These are phyloP conservation scores for Emmelina monodactyla DNA, from an alignment of 2,888 invertebrate genomes.

Conservation along the genomic window DNA sequence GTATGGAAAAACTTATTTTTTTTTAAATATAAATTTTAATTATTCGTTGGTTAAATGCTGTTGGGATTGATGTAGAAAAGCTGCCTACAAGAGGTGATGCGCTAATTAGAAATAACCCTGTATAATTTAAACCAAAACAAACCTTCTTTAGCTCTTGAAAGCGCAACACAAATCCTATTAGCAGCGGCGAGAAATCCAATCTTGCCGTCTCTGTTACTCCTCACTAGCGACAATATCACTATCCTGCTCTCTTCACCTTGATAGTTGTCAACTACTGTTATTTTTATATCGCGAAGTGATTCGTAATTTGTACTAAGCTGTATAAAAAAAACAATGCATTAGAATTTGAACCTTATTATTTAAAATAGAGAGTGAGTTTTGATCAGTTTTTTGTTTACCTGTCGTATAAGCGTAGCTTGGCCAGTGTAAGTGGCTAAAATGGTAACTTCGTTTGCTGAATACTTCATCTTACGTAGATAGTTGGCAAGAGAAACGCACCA, in stretches of 20 bases:
- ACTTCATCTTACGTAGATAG: conserved; percentile 69
- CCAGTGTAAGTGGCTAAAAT: conserved; percentile 77
- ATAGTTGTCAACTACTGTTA: conserved; percentile 78
- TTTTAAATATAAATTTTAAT: too few species aligned
- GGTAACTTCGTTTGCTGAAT: conserved; percentile 70
- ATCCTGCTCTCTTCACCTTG: conserved; percentile 85
- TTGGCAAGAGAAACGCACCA: conserved; percentile 69
- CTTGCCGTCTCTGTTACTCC: conserved; percentile 72
- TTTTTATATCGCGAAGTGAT: conserved; percentile 56
- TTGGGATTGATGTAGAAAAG: too few species aligned
- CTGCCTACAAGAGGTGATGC: too few species aligned
- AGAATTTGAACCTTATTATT: too few species aligned
- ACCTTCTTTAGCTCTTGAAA: conserved; percentile 73
- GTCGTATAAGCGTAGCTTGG: conserved; percentile 68
- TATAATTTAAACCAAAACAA: not conserved
- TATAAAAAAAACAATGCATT: conserved; percentile 6
- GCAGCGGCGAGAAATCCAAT: conserved; percentile 75
- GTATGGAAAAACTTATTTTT: too few species aligned
- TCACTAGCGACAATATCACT: conserved; percentile 79
- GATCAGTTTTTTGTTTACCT: conserved; percentile 33
- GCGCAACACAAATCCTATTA: conserved; percentile 79
- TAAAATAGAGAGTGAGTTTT: too few species aligned
- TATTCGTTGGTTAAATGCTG: too few species aligned
- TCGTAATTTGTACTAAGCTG: conserved; percentile 37
- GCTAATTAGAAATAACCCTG: too few species aligned